Percentiles rank a stretch among this genome's conserved stretches.
These are phyloP conservation scores for Elaeidobius kamerunicus DNA, from an alignment of 2,888 invertebrate species.

Conservation along the genomic window DNA sequence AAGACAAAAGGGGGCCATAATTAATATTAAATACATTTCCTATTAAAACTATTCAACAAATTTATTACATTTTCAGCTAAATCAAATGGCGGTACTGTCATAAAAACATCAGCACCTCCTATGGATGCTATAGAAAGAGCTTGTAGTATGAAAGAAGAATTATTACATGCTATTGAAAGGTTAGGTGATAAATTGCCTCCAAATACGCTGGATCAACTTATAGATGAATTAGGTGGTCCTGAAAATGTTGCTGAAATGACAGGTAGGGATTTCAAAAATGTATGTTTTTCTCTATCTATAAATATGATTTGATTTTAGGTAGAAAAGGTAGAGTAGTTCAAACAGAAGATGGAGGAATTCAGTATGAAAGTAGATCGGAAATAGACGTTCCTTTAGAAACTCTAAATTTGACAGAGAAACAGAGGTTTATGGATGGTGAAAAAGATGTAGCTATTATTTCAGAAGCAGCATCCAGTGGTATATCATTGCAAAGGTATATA, in stretches of 20 bases:
- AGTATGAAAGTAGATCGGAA: slow-evolving; percentile 93
- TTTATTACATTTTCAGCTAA: slow-evolving; percentile 38
- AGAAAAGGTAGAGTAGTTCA: slow-evolving; percentile 70
- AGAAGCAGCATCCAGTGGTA: slow-evolving; percentile 96
- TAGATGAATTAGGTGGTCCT: slow-evolving; percentile 96
- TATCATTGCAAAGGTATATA: slow-evolving; percentile 30
- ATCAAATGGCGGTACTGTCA: slow-evolving; percentile 42
- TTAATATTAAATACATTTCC: not conserved
- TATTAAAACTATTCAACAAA: not conserved
- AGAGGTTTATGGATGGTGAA: slow-evolving; percentile 94
- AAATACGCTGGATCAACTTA: slow-evolving; percentile 96
- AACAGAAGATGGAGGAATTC: slow-evolving; percentile 91
- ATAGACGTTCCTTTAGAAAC: slow-evolving; percentile 95
- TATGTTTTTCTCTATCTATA: too few relatives aligned
- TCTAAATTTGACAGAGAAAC: slow-evolving; percentile 88
- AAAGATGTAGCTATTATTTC: slow-evolving; percentile 99
- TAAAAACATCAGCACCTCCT: slow-evolving; percentile 60
- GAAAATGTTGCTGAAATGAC: slow-evolving; percentile 99
- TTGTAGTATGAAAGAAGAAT: slow-evolving; percentile 89
- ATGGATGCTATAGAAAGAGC: slow-evolving; percentile 86
- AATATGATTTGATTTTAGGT: too few relatives aligned
- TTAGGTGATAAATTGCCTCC: slow-evolving; percentile 83
- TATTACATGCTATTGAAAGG: slow-evolving; percentile 79
- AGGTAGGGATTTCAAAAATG: too few relatives aligned
- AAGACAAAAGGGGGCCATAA: slow-evolving; percentile 37